Conservation (phyloP, 1,140 invertebrate species). For the Himalopsyche phryganea region DNA sequence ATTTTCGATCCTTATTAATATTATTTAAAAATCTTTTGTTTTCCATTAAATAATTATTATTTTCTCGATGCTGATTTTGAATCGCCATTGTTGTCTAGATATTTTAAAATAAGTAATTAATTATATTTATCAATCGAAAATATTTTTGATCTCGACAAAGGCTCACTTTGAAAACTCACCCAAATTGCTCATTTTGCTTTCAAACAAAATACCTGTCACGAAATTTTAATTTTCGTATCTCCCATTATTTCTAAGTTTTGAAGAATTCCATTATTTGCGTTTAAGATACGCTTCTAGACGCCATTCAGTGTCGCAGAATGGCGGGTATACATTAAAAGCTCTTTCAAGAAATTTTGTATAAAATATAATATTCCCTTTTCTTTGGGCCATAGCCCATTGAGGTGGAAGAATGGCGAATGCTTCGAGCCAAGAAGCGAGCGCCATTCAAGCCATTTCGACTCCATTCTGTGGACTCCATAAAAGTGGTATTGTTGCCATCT, state of each 20-base stretch:
- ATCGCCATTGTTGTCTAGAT: no score
- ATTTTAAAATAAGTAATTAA: no score
- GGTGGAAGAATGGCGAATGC: slow-evolving; percentile 34
- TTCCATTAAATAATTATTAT: no score
- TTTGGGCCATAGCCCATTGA: slow-evolving; percentile 30
- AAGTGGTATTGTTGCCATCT: slow-evolving; percentile 35
- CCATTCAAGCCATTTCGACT: slow-evolving; percentile 35
- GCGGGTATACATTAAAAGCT: slow-evolving; percentile 33
- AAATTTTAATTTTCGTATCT: slow-evolving; percentile 31
- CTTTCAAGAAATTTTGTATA: slow-evolving; percentile 35
- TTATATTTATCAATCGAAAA: no score
- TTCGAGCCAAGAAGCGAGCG: slow-evolving; percentile 32
- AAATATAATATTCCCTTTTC: slow-evolving; percentile 34
- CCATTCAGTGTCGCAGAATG: slow-evolving; percentile 28
- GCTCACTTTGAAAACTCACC: no score
- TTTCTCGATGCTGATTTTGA: no score
- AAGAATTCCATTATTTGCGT: slow-evolving; percentile 30
- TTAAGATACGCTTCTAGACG: slow-evolving; percentile 28
- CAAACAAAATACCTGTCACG: slow-evolving; percentile 17
- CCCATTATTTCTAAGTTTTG: slow-evolving; percentile 33
- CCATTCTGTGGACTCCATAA: slow-evolving; percentile 35
- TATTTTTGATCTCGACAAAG: no score
- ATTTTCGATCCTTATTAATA: no score
- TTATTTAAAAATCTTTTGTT: no score
- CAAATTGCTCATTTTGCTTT: slow-evolving; percentile 16